phyloP scores from a whole-genome alignment of 2,888 invertebrate species.

The Cephus nigrinus region DNA sequence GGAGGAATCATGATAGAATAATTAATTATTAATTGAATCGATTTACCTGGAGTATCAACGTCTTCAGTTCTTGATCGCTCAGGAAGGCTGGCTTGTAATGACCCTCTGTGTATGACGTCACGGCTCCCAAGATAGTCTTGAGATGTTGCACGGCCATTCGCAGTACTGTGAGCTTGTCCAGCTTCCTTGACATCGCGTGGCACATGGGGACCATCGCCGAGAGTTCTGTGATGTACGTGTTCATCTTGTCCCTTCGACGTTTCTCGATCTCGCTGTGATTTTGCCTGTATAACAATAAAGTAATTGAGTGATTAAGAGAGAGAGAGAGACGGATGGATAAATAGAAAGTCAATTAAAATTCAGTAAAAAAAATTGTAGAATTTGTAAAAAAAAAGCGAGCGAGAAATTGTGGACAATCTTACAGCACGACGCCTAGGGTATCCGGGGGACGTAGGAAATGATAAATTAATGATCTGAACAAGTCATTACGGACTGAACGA shows the following conservation, averaged over 20 bases:
- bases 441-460: background rate
- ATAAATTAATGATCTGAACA: background rate
- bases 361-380: background rate
- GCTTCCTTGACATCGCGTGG: conserved; percentile 89
- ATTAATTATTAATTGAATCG: background rate
- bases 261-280: conserved; percentile 98
- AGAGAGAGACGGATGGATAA: background rate
- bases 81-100: conserved; percentile 84
- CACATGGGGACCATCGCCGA: conserved; percentile 95
- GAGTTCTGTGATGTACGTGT: conserved; percentile 91
- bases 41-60: conserved; percentile 80
- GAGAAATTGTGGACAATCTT: background rate
- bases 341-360: background rate
- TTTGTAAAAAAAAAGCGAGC: background rate
- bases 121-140: conserved; percentile 80
- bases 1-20: too few relatives aligned
- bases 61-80: conserved; percentile 88
- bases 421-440: background rate
- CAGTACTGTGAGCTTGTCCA: conserved; percentile 90
- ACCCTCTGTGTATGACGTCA: conserved; percentile 80
- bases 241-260: conserved; percentile 94
- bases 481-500: background rate
- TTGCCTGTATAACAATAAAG: conserved; percentile 72
- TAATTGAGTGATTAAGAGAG: background rate
- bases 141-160: conserved; percentile 95